Evolutionary conservation across 2,888 invertebrate species (phyloP).

Genomic region (Xylota sylvarum): DNA sequence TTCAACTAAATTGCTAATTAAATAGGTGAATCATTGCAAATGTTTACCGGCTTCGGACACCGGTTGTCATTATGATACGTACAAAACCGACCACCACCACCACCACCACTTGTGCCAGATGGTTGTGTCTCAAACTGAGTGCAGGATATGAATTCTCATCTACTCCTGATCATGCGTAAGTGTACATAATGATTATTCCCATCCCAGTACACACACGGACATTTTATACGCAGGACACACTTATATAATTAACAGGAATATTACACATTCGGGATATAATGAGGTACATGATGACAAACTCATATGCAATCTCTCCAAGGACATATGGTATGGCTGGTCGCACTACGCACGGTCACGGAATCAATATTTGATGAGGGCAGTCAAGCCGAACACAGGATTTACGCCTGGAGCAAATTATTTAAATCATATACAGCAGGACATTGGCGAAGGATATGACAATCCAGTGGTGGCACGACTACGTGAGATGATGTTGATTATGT

Average conservation of each 20-base stretch:
- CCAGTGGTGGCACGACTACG: slow-evolving; percentile 1
- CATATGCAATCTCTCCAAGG: slow-evolving; percentile 39
- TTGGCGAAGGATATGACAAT: slow-evolving; percentile 9
- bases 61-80: slow-evolving; percentile 9
- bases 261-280: slow-evolving; percentile 71
- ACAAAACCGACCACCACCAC: not conserved
- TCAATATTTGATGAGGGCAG: slow-evolving; percentile 74
- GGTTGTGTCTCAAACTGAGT: not conserved
- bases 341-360: slow-evolving; percentile 48
- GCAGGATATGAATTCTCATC: slow-evolving; percentile 11
- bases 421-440: slow-evolving; percentile 65
- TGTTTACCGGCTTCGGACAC: slow-evolving; percentile 11
- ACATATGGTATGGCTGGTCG: slow-evolving; percentile 24
- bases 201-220: not conserved
- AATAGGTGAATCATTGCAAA: slow-evolving; percentile 22
- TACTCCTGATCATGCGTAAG: slow-evolving; percentile 15
- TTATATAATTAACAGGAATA: slow-evolving; percentile 70
- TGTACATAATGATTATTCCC: slow-evolving; percentile 19
- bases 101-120: not conserved
- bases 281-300: slow-evolving; percentile 47
- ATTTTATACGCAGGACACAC: slow-evolving; percentile 31
- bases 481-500: slow-evolving; percentile 68
- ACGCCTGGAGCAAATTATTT: slow-evolving; percentile 72
- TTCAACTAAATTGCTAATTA: slow-evolving; percentile 27
- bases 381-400: slow-evolving; percentile 61